These are phyloP conservation scores for Cinclus mexicanus DNA, from an alignment of 2,113 vertebrate species.

Conservation along the genomic window DNA sequence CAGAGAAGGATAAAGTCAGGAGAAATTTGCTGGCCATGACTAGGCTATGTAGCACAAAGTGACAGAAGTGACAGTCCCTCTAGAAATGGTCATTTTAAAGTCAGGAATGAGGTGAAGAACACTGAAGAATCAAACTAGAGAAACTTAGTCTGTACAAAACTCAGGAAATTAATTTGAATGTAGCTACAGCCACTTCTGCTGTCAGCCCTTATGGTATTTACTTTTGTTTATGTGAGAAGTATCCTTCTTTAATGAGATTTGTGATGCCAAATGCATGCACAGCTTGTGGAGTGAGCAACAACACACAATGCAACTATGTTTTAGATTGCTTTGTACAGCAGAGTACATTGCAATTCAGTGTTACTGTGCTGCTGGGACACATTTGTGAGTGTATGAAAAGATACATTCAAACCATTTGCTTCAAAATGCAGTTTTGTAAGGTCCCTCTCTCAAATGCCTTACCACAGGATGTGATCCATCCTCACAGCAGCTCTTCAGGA, in stretches of 20 bases:
- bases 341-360: background rate
- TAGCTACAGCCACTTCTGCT: background rate
- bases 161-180: background rate
- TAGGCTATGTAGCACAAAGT: background rate
- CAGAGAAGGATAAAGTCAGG: background rate
- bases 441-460: background rate
- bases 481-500: background rate
- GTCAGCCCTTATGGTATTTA: background rate
- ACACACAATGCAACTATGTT: background rate
- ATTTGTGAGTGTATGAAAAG: background rate
- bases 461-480: background rate
- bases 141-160: background rate
- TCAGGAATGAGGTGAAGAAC: background rate
- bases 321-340: background rate
- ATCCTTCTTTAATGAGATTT: constrained; percentile 15
- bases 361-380: background rate
- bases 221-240: background rate
- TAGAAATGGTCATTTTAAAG: background rate
- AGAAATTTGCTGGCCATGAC: background rate
- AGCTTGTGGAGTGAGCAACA: background rate
- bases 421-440: background rate
- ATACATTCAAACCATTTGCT: background rate
- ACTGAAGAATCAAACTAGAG: background rate
- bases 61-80: background rate
- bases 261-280: background rate